Percentiles rank a stretch among this genome's conserved stretches.
Evolutionary conservation across 2,797 vertebrate species (phyloP).

Genomic region (Tenualosa ilisha): DNA sequence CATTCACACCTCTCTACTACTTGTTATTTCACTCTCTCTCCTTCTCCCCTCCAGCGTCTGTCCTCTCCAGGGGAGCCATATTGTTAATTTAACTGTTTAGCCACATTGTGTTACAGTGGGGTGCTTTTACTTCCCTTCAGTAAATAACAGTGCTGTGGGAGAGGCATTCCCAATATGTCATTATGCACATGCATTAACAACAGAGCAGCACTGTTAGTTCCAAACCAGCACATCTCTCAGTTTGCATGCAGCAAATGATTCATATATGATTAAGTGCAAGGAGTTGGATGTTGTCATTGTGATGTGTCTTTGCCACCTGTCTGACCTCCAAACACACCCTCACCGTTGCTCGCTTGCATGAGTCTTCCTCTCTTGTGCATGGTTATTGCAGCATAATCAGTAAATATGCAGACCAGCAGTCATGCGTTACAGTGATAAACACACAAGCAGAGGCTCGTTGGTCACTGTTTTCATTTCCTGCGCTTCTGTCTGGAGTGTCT

Average conservation of each 20-base stretch:
- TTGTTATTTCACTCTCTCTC: not conserved
- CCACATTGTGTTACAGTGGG: not conserved
- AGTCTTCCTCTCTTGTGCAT: not conserved
- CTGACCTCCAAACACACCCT: too few species aligned
- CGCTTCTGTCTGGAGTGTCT: not conserved
- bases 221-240: too few species aligned
- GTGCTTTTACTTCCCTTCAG: not conserved
- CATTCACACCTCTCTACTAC: not conserved
- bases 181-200: not conserved
- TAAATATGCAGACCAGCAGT: not conserved
- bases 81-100: not conserved
- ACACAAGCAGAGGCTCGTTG: too few species aligned
- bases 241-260: not conserved
- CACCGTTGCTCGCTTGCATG: not conserved
- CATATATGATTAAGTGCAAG: not conserved
- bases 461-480: not conserved
- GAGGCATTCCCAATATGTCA: not conserved
- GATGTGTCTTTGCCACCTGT: not conserved
- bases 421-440: too few species aligned
- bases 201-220: too few species aligned
- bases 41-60: not conserved
- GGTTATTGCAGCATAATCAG: not conserved
- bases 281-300: not conserved
- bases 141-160: not conserved
- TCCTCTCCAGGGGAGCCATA: not conserved